These are phyloP conservation scores for Thryonomys swinderianus DNA, from an alignment of 2,113 vertebrate species.

Conservation along the genomic window DNA sequence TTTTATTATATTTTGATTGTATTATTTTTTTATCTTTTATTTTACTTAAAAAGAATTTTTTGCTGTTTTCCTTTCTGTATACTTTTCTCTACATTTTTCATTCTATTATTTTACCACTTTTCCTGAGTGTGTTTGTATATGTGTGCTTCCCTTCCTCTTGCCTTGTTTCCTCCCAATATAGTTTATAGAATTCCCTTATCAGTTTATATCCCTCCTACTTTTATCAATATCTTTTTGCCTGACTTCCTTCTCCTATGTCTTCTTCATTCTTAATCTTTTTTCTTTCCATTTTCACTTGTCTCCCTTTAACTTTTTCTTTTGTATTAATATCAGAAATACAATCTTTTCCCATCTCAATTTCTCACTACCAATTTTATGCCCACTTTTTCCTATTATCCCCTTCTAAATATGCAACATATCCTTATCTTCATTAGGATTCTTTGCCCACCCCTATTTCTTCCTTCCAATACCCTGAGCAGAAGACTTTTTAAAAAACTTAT, in stretches of 20 bases:
- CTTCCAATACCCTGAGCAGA: background rate
- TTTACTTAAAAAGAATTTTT: background rate
- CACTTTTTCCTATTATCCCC: background rate
- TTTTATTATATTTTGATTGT: background rate
- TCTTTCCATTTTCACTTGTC: background rate
- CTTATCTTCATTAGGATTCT: background rate
- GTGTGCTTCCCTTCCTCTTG: background rate
- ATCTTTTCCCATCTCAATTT: background rate
- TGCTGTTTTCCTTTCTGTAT: background rate
- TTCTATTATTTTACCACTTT: background rate
- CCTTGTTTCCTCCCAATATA: background rate
- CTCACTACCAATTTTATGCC: background rate
- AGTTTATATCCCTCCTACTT: background rate
- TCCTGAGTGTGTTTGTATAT: background rate
- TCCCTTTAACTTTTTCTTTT: background rate
- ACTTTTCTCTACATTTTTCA: background rate
- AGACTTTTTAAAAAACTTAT: background rate
- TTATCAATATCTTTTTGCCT: background rate
- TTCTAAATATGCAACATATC: background rate
- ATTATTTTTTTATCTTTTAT: background rate
- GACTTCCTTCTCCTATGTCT: background rate
- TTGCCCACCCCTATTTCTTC: background rate
- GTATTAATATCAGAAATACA: background rate
- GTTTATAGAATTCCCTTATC: background rate
- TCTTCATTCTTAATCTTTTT: background rate